Evolutionary conservation across 2,888 invertebrate species (phyloP), one percentile per base, ranked within the genome.

Genomic region (Temnothorax unifasciatus): DNA sequence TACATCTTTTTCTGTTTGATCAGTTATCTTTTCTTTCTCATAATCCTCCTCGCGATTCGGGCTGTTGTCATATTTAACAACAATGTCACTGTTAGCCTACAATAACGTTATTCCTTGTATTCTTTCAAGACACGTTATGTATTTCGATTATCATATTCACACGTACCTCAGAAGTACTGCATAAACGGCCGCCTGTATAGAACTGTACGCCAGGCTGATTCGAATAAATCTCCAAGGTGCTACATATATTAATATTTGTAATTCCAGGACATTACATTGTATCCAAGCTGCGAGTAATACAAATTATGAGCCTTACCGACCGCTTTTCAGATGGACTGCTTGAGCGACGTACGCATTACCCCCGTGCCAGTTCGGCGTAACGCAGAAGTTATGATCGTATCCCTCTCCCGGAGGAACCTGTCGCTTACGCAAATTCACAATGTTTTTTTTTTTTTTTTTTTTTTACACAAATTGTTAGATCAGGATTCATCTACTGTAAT

Each of bases 161-260:
- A 21, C n/a, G 18, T 79, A 79, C 71, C 79, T 71, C 34, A 11
- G 38, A 68, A 52, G 18, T 13, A 38, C 0, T 21, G 18, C 21
- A 90, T 52, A 94, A 82, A 64, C 89, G 90, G 1, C 93, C 91
- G 9, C 92, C 95, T 0, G 98, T 98, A 94, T 99, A 99, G 92
- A 99, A 97, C 93, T 99, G 98, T 85, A 99, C 96, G 2, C 98
- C 98, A 0, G 98, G 98, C 94, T 98, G 98, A 93, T 98, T 97
- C 87, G 98, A 97, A 92, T 97, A 97, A 1, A 98, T 96, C 94
- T 98, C 98, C 71, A 99, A 93, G 82, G 96, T 96, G 81, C 98
- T 93, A 64, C 50, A 83, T 59, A 63, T 9, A 25, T 69, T 41
- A n/a, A n/a, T 77, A 77, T 34, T 68, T 77, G 59, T 59, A 73